Evolutionary conservation across 2,113 vertebrate species (phyloP).

Genomic region (Panthera tigris): DNA sequence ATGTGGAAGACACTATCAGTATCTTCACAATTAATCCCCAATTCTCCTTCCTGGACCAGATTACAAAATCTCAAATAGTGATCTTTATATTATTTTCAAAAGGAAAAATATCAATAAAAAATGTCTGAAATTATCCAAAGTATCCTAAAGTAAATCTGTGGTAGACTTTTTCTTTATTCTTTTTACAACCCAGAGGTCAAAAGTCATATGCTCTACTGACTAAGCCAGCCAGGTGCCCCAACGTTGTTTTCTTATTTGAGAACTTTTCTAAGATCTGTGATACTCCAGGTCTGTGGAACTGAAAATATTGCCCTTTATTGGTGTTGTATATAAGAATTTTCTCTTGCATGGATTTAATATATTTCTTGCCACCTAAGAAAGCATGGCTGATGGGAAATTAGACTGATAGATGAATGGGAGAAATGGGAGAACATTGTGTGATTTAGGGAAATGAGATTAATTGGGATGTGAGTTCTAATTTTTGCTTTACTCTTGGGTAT

Average conservation of each 20-base stretch:
- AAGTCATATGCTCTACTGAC: background rate
- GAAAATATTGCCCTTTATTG: background rate
- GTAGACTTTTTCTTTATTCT: background rate
- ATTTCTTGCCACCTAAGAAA: background rate
- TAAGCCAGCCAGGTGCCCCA: background rate
- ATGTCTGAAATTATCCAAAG: background rate
- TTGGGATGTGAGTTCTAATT: background rate
- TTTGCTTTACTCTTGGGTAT: background rate
- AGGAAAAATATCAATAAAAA: background rate
- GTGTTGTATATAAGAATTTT: background rate
- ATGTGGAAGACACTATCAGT: background rate
- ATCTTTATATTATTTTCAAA: background rate
- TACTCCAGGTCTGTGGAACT: background rate
- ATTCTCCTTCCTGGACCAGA: background rate
- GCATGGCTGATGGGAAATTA: background rate
- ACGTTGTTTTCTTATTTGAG: background rate
- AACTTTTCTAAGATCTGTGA: background rate
- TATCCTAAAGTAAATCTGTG: background rate
- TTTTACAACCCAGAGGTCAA: background rate
- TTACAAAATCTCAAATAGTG: background rate
- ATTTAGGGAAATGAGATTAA: background rate
- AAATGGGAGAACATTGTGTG: background rate
- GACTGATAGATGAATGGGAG: background rate
- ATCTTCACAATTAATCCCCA: background rate
- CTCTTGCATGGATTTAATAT: background rate